Evolutionary conservation across 2,797 vertebrate species (phyloP).

Genomic region (Erethizon dorsatum): DNA sequence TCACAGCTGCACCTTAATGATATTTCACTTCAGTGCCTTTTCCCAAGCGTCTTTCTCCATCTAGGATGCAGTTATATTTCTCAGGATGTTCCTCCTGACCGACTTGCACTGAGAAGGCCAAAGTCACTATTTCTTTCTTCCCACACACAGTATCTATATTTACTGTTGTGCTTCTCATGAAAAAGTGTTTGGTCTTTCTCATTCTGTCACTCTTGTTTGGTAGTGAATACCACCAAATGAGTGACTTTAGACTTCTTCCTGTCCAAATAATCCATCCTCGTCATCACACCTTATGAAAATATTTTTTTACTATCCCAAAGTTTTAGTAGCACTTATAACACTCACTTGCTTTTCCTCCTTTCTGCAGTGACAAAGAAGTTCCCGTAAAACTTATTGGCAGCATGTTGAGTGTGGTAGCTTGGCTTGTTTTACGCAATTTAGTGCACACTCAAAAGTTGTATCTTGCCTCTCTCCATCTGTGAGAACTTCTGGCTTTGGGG

Average conservation of each 20-base stretch:
- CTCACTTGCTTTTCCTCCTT: neutral
- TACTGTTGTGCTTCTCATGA: neutral
- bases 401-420: neutral
- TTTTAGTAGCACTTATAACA: neutral
- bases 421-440: neutral
- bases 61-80: neutral
- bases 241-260: neutral
- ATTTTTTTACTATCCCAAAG: no score
- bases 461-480: neutral
- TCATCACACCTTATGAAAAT: neutral
- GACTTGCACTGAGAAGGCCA: neutral
- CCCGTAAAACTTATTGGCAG: neutral
- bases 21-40: constrained; percentile 1
- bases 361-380: neutral
- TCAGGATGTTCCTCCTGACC: neutral
- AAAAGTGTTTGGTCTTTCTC: neutral
- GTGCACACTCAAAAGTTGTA: neutral
- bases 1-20: neutral
- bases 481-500: neutral
- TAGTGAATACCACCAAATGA: neutral
- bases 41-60: neutral
- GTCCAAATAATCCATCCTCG: neutral
- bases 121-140: neutral
- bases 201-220: neutral
- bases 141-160: neutral